Percentiles rank a stretch among this genome's conserved stretches.
Evolutionary conservation across 2,113 vertebrate genomes (phyloP).

Genomic region (Morone chrysops): DNA sequence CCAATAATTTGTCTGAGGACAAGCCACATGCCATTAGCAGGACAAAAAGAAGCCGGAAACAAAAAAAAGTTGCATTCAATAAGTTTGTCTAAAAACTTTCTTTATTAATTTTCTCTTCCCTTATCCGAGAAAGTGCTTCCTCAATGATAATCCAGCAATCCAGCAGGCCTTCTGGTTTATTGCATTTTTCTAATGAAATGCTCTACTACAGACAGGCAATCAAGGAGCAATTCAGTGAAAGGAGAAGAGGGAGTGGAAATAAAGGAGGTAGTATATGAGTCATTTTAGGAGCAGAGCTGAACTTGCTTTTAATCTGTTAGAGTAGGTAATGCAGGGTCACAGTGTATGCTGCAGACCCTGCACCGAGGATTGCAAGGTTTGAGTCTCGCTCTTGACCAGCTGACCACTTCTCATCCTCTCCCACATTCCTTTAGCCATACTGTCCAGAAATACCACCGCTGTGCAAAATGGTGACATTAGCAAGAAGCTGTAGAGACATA

Average conservation of each 20-base stretch:
- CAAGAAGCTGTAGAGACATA: background rate
- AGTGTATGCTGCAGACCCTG: conserved; percentile 26
- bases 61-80: conserved; percentile 45
- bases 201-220: conserved; percentile 67
- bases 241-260: conserved; percentile 12
- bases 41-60: conserved; percentile 23
- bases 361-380: conserved; percentile 10
- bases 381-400: conserved; percentile 25
- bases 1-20: conserved; percentile 64
- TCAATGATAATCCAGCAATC: conserved; percentile 68
- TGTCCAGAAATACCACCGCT: background rate
- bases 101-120: conserved; percentile 68
- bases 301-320: conserved; percentile 51
- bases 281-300: conserved; percentile 41
- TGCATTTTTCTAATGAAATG: conserved; percentile 76
- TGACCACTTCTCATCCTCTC: background rate
- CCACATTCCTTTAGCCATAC: conserved; percentile 2
- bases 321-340: conserved; percentile 25
- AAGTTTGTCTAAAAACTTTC: conserved; percentile 65
- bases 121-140: conserved; percentile 70
- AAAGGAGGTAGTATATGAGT: conserved; percentile 35
- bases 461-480: conserved; percentile 8
- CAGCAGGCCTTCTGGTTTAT: conserved; percentile 65
- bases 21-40: conserved; percentile 59
- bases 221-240: conserved; percentile 58